Evolutionary conservation across 1,140 invertebrate genomes (phyloP), one percentile per base, ranked within the genome.

Genomic region (Penaeus vannamei): DNA sequence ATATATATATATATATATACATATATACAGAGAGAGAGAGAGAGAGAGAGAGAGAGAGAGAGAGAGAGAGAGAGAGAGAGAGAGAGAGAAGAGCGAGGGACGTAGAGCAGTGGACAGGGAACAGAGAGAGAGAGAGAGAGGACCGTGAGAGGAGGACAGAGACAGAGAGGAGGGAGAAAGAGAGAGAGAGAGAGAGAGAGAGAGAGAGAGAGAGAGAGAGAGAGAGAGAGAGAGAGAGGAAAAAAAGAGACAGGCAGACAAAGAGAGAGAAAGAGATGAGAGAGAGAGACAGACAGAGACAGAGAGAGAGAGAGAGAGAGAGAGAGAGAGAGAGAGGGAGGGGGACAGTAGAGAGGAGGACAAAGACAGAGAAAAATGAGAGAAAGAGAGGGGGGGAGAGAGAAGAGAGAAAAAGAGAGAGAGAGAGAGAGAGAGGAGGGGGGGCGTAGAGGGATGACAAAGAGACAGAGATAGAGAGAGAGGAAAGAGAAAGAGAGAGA

Each of bases 211-310:
- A 64, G 62, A 64, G 62, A n/a, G n/a, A n/a, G 62, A 64, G n/a
- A n/a, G n/a, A n/a, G 62, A 64, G 62, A n/a, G n/a, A n/a, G n/a
- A 64, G n/a, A n/a, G n/a, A 64, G 62, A 64, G 62, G 62, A 64
- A n/a, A n/a, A 64, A 64, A n/a, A 64, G 62, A 19, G n/a, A n/a
- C 17, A 64, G n/a, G n/a, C n/a, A n/a, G n/a, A n/a, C n/a, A n/a
- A n/a, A n/a, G n/a, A n/a, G n/a, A n/a, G 62, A 64, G n/a, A 64
- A n/a, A 64, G n/a, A n/a, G n/a, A n/a, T 17, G n/a, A n/a, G 62
- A 64, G n/a, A n/a, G n/a, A n/a, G 62, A 64, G 62, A n/a, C 17
- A n/a, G 62, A 64, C 17, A n/a, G n/a, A n/a, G n/a, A 64, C 17
- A n/a, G n/a, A 64, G 62, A 64, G 62, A n/a, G n/a, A n/a, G 62